A percentile compares a stretch with the other conserved stretches of the same genome.
Conservation (phyloP, 2,113 vertebrate species). For the Psophia crepitans region DNA sequence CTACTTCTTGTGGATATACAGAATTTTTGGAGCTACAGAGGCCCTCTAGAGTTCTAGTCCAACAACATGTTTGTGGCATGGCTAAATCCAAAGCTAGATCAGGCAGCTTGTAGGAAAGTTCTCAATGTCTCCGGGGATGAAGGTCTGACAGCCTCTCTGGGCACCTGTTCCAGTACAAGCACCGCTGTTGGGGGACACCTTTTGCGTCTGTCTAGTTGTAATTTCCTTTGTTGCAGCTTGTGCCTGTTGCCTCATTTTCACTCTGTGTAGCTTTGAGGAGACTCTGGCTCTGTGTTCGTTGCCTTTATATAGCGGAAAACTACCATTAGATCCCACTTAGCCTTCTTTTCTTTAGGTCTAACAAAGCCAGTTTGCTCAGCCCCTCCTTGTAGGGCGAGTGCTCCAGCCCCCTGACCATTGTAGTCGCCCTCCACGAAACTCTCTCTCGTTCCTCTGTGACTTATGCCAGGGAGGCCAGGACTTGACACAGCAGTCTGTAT, state of each 20-base stretch:
- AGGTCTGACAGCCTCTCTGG: not conserved
- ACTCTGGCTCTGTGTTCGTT: not conserved
- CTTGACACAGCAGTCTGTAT: not conserved
- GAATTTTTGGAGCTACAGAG: not conserved
- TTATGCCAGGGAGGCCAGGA: not conserved
- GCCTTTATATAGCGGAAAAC: not conserved
- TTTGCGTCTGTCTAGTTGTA: not conserved
- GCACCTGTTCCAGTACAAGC: not conserved
- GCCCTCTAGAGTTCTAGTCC: not conserved
- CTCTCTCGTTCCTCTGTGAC: not conserved
- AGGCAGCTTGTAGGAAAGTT: not conserved
- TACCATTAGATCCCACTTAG: not conserved
- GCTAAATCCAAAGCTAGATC: not conserved
- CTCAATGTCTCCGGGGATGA: not conserved
- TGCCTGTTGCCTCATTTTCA: not conserved
- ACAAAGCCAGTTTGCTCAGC: not conserved
- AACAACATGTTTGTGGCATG: not conserved
- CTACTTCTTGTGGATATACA: not conserved
- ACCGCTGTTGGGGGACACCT: not conserved
- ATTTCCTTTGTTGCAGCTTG: not conserved
- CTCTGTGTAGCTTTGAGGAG: not conserved
- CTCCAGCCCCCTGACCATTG: not conserved
- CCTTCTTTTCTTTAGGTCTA: not conserved
- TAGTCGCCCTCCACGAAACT: not conserved
- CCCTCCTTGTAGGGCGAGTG: rapidly evolving